These are phyloP conservation scores for Lacerta bilineata DNA, from an alignment of 2,797 vertebrate species.

Conservation along the genomic window DNA sequence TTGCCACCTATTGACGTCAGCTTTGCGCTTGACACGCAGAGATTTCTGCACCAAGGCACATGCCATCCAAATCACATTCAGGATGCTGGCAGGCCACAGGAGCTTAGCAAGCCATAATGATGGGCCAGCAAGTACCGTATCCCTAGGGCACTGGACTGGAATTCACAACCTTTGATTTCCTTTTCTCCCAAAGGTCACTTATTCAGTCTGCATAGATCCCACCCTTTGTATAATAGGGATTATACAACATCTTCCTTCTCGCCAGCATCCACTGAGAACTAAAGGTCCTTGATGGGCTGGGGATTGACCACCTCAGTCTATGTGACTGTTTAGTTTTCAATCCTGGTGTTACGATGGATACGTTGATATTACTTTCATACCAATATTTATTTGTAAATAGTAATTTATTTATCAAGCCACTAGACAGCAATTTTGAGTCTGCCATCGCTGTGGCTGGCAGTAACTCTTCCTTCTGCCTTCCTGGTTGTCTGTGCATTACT, in stretches of 20 bases:
- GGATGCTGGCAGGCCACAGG: background rate
- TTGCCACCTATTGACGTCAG: background rate
- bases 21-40: conserved; percentile 4
- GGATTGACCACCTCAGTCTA: background rate
- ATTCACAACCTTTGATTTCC: background rate
- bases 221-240: background rate
- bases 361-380: background rate
- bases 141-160: background rate
- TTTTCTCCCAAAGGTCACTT: background rate
- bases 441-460: background rate
- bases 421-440: background rate
- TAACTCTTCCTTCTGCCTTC: background rate
- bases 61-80: background rate
- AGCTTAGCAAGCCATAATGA: background rate
- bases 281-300: background rate
- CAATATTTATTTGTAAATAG: background rate
- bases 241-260: background rate
- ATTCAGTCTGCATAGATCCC: background rate
- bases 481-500: background rate
- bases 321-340: too few species aligned
- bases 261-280: background rate
- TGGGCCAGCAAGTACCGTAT: background rate
- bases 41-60: background rate
- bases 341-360: background rate
- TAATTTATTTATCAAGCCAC: background rate